Conservation (phyloP, 2,113 vertebrate genomes). For the Ctenomys sociabilis region DNA sequence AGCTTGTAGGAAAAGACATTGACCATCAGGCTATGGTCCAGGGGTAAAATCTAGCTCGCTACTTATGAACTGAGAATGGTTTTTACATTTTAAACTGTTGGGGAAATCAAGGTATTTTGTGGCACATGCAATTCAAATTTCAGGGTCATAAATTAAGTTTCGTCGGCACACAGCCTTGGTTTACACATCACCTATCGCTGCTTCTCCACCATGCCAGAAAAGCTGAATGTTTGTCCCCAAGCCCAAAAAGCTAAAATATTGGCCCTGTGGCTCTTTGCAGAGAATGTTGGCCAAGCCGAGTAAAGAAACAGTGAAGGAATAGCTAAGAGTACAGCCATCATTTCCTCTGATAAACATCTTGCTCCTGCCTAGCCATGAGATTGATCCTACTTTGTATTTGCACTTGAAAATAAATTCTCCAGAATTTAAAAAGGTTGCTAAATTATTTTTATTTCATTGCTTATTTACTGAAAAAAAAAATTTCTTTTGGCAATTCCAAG, state of each 20-base stretch:
- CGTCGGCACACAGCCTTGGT: not conserved
- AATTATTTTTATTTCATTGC: not conserved
- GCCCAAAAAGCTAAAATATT: not conserved
- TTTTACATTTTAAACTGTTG: not conserved
- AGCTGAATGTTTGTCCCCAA: not conserved
- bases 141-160: not conserved
- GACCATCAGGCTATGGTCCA: not conserved
- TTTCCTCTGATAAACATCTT: not conserved
- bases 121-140: not conserved
- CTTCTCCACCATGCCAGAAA: not conserved
- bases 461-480: not conserved
- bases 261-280: not conserved
- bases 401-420: not conserved
- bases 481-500: no score
- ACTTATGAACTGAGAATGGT: not conserved
- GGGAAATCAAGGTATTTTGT: not conserved
- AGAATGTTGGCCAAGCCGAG: not conserved
- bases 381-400: not conserved
- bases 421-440: conserved; percentile 37
- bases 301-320: conserved; percentile 36
- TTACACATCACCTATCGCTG: not conserved
- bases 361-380: not conserved
- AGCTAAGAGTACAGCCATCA: not conserved
- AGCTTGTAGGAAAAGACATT: not conserved
- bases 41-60: not conserved